Evolutionary conservation across 2,888 invertebrate species (phyloP).

Genomic region (Caenorhabditis sp.): DNA sequence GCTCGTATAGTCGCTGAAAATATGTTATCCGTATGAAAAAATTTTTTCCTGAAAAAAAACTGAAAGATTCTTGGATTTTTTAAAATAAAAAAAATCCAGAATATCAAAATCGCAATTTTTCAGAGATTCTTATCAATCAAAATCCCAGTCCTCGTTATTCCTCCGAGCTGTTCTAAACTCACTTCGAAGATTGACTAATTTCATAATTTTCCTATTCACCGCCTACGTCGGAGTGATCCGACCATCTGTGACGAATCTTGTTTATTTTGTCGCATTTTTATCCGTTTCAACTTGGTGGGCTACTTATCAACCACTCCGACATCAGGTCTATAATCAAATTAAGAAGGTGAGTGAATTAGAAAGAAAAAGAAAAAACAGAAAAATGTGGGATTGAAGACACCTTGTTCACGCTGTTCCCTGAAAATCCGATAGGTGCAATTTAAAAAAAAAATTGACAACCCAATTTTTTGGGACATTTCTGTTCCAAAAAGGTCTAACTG

Average conservation of each 20-base stretch:
- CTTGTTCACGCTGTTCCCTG: too few relatives aligned
- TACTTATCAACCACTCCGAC: constrained; percentile 57
- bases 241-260: constrained; percentile 60
- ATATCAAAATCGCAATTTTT: not conserved
- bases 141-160: constrained; percentile 17
- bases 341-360: constrained; percentile 44
- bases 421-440: too few relatives aligned
- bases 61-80: too few relatives aligned
- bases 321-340: constrained; percentile 44
- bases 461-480: too few relatives aligned
- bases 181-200: constrained; percentile 58
- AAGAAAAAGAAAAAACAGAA: too few relatives aligned
- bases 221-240: constrained; percentile 56
- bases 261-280: constrained; percentile 65
- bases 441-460: too few relatives aligned
- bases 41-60: too few relatives aligned
- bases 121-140: constrained; percentile 15
- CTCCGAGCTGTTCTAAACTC: constrained; percentile 43
- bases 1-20: too few relatives aligned
- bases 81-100: too few relatives aligned
- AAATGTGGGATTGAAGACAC: too few relatives aligned
- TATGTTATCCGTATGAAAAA: too few relatives aligned
- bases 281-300: constrained; percentile 68
- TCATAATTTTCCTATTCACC: constrained; percentile 56
- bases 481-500: too few relatives aligned